Percentiles rank a stretch among this genome's conserved stretches.
Evolutionary conservation across 2,797 vertebrate species (phyloP).

Genomic region (Malacoctenus gilli): DNA sequence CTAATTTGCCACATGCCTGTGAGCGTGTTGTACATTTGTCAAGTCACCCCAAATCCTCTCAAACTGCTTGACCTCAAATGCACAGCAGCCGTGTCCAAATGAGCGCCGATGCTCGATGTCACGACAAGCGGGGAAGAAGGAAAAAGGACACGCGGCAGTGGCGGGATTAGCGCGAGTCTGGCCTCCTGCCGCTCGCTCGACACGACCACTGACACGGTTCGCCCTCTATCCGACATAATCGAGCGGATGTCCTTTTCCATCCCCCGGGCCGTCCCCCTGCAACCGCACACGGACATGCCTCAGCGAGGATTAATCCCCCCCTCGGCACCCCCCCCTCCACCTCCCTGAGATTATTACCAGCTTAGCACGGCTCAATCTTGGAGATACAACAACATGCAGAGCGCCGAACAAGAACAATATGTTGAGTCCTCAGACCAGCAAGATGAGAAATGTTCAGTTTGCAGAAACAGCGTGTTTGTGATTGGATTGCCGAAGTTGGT

Average conservation of each 20-base stretch:
- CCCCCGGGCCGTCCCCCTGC: slow-evolving; percentile 31
- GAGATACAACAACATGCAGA: slow-evolving; percentile 64
- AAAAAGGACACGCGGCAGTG: slow-evolving; percentile 30
- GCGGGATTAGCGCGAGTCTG: slow-evolving; percentile 78
- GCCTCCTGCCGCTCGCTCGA: slow-evolving; percentile 43
- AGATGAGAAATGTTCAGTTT: slow-evolving; percentile 60
- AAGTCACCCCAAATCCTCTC: slow-evolving; percentile 7
- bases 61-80: slow-evolving; percentile 67
- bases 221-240: slow-evolving; percentile 71
- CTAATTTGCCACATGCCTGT: slow-evolving; percentile 7
- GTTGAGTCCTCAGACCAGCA: slow-evolving; percentile 21
- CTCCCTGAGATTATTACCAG: slow-evolving; percentile 73
- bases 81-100: slow-evolving; percentile 78
- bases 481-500: slow-evolving; percentile 70
- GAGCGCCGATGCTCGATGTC: slow-evolving; percentile 78
- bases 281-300: slow-evolving; percentile 47
- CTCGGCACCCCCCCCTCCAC: background rate
- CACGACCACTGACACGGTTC: slow-evolving; percentile 66
- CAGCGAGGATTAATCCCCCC: slow-evolving; percentile 68
- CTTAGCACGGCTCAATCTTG: slow-evolving; percentile 74
- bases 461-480: slow-evolving; percentile 54
- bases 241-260: slow-evolving; percentile 67
- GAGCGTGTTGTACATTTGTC: slow-evolving; percentile 18
- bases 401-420: slow-evolving; percentile 69
- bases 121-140: slow-evolving; percentile 25